Evolutionary conservation across 2,113 vertebrate genomes (phyloP).

Genomic region (Chaenocephalus aceratus): DNA sequence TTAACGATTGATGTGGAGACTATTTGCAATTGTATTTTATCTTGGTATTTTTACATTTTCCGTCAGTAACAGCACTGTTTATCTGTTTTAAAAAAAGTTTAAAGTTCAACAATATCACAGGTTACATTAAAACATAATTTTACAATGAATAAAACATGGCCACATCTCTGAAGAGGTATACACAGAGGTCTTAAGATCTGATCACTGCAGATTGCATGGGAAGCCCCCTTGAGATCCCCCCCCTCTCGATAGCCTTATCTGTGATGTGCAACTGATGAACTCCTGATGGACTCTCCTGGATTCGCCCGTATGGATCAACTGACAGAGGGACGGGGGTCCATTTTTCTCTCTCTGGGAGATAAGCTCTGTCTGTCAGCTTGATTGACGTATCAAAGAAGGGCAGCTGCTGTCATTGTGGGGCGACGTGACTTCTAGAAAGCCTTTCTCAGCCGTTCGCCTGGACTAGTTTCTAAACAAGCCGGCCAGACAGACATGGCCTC

Average conservation of each 20-base stretch:
- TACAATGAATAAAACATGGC: conserved; percentile 29
- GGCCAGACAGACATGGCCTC: conserved; percentile 24
- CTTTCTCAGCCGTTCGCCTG: conserved; percentile 40
- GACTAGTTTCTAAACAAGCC: conserved; percentile 53
- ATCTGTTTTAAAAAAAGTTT: too few species aligned
- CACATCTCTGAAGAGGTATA: conserved; percentile 5
- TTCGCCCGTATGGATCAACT: conserved; percentile 64
- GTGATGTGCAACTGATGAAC: conserved; percentile 76
- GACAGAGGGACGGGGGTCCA: conserved; percentile 62
- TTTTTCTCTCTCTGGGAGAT: conserved; percentile 73
- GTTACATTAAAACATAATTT: neutral
- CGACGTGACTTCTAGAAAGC: conserved; percentile 45
- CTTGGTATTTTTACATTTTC: too few species aligned
- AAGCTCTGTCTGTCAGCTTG: conserved; percentile 79
- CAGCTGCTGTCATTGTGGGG: conserved; percentile 55
- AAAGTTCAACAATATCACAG: neutral
- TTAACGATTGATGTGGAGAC: too few species aligned
- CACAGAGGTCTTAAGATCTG: conserved; percentile 6
- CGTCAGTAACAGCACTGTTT: too few species aligned
- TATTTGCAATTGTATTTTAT: neutral
- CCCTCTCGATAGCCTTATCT: conserved; percentile 76
- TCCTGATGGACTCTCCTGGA: conserved; percentile 64
- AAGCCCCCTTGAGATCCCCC: conserved; percentile 8
- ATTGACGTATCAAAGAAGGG: conserved; percentile 73
- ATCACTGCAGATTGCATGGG: conserved; percentile 6